phyloP scores from a whole-genome alignment of 2,113 vertebrate species.

The Anser cygnoides region DNA sequence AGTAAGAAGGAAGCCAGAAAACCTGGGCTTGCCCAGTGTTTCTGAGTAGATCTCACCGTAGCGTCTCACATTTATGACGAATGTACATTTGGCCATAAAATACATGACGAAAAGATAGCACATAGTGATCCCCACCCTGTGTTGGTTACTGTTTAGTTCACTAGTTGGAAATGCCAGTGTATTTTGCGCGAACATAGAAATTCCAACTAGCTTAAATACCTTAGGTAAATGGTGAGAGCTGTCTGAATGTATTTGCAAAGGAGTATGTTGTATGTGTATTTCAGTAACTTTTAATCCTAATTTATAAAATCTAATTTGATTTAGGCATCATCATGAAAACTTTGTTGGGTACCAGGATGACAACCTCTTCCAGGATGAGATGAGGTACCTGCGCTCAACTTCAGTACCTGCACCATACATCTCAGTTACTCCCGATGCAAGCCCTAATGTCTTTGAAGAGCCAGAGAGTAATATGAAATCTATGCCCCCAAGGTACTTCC shows the following conservation, averaged over 20 bases:
- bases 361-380: conserved; percentile 98
- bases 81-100: background rate
- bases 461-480: conserved; percentile 99
- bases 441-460: conserved; percentile 97
- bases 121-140: background rate
- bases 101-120: background rate
- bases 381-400: conserved; percentile 96
- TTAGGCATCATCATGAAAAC: conserved; percentile 97
- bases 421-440: conserved; percentile 96
- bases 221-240: accelerated
- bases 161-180: background rate
- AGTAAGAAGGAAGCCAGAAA: background rate
- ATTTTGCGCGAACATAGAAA: background rate
- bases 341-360: conserved; percentile 95
- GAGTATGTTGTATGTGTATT: background rate
- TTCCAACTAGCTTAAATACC: background rate
- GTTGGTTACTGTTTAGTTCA: background rate
- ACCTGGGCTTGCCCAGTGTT: background rate
- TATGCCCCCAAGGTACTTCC: conserved; percentile 94
- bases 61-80: background rate
- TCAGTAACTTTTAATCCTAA: background rate
- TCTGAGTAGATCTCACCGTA: background rate
- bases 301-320: conserved; percentile 43
- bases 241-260: background rate
- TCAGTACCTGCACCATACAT: conserved; percentile 97